Percentiles rank a stretch among this genome's conserved stretches.
Evolutionary conservation across 2,113 vertebrate genomes (phyloP).

Genomic region (Paraplagusia blochii): DNA sequence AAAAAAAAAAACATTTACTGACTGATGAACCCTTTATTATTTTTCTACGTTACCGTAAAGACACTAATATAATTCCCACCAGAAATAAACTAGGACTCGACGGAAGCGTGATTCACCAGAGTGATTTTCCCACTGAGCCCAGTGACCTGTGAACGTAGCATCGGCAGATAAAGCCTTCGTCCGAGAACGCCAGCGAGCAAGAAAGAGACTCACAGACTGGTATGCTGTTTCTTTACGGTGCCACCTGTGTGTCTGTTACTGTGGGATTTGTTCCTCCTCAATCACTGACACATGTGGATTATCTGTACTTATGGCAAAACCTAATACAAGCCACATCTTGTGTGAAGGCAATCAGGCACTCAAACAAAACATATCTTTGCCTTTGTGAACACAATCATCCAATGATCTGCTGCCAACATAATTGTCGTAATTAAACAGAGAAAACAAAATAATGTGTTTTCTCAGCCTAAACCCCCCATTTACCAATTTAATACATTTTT

Average conservation of each 20-base stretch:
- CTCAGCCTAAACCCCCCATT: slow-evolving; percentile 10
- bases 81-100: too few relatives aligned
- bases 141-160: too few relatives aligned
- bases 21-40: too few relatives aligned
- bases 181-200: slow-evolving; percentile 34
- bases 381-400: slow-evolving; percentile 49
- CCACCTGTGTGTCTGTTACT: slow-evolving; percentile 78
- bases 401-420: slow-evolving; percentile 49
- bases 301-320: slow-evolving; percentile 74
- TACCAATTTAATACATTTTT: slow-evolving; percentile 27
- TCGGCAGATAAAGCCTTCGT: slow-evolving; percentile 15
- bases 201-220: slow-evolving; percentile 51
- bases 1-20: too few relatives aligned
- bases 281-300: slow-evolving; percentile 81
- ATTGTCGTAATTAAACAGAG: slow-evolving; percentile 43
- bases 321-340: slow-evolving; percentile 75
- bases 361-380: slow-evolving; percentile 53
- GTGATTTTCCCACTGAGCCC: too few relatives aligned
- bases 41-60: too few relatives aligned
- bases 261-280: slow-evolving; percentile 79
- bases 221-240: slow-evolving; percentile 66
- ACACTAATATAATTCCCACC: too few relatives aligned
- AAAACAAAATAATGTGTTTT: slow-evolving; percentile 20
- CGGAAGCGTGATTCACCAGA: too few relatives aligned
- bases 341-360: slow-evolving; percentile 59